Evolutionary conservation across 2,888 invertebrate species (phyloP), one percentile per base, ranked within the genome.

Genomic region (Bombyx huttoni): DNA sequence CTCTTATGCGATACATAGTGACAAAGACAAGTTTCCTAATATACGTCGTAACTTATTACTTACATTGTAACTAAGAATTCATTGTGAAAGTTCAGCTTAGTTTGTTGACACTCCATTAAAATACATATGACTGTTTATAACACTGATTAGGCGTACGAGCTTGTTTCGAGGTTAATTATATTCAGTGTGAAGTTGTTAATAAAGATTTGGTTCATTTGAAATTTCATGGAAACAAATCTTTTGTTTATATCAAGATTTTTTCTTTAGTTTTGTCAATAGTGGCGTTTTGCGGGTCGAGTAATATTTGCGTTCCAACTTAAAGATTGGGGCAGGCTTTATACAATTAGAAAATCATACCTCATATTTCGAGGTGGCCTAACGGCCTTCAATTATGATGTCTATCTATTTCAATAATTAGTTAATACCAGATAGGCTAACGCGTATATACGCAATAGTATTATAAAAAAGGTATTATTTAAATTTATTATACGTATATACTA

Each of bases 1-100:
- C 73, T 67, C 61, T 56, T 62, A 59, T 67, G 58, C 58, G 56
- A 65, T 70, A 73, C 71, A 65, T 64, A 69, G 63, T 66, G 73
- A 70, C 70, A 72, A 71, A 64, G 68, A 65, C 67, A 72, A 72
- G 62, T 70, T 73, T 61, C 57, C 51, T 63, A 60, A 58, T 67
- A 61, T 59, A 54, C 34, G 57, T 61, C 56, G 53, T 33, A 59
- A 60, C 61, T 61, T 53, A 52, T 56, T 48, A 49, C 24, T 48
- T 48, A 48, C 48, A 34, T n/a, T 48, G n/a, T 49, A 46, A 48
- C 48, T 48, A 48, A 48, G 34, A 48, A 48, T 48, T 33, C 24
- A 33, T 13, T 48, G 48, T 48, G 40, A 40, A 53, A 55, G 57
- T 57, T 56, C 55, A 55, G 58, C 51, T 57, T 40, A 34, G 47